phyloP scores from a whole-genome alignment of 2,888 invertebrate genomes.

The Pseudococcus jackbeardsleyi region DNA sequence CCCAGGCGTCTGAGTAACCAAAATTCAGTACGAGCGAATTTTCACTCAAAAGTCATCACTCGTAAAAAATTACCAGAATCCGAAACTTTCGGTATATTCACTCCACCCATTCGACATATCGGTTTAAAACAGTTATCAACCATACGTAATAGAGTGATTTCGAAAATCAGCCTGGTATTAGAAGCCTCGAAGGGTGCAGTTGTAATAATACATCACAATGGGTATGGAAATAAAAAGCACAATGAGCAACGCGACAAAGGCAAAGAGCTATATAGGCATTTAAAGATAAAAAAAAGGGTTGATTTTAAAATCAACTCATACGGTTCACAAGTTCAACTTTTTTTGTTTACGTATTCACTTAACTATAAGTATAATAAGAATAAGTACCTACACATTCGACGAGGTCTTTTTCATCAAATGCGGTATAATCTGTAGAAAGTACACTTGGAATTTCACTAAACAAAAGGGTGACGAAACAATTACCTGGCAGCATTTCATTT shows the following conservation, averaged over 20 bases:
- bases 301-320: constrained; percentile 48
- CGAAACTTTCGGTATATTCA: background rate
- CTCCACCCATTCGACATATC: background rate
- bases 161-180: constrained; percentile 1
- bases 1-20: too few species aligned
- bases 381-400: background rate
- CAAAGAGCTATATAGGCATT: constrained; percentile 43
- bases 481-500: too few species aligned
- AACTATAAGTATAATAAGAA: background rate
- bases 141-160: background rate
- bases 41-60: too few species aligned
- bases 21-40: too few species aligned
- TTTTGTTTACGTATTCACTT: constrained; percentile 30
- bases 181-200: constrained; percentile 27
- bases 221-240: constrained; percentile 43
- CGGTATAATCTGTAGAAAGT: background rate
- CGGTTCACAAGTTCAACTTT: constrained; percentile 52
- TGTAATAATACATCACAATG: background rate
- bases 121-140: background rate
- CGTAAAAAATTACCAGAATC: too few species aligned
- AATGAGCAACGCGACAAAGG: constrained; percentile 40
- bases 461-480: too few species aligned
- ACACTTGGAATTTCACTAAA: background rate
- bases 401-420: background rate
- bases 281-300: constrained; percentile 48